These are phyloP conservation scores for Lithobates pipiens DNA, from an alignment of 2,797 vertebrate species.

Conservation along the genomic window DNA sequence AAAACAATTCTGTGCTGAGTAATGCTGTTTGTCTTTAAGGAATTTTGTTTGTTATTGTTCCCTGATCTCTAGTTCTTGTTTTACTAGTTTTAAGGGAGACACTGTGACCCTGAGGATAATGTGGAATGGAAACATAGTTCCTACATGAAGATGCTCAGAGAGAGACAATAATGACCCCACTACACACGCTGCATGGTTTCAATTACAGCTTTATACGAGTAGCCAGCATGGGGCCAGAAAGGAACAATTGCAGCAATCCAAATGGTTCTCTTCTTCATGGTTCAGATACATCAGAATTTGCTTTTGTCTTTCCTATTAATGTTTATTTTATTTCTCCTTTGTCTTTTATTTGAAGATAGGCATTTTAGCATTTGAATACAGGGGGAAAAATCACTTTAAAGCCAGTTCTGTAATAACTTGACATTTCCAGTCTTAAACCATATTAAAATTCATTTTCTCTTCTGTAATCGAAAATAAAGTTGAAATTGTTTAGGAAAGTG, in stretches of 20 bases:
- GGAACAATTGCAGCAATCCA: slow-evolving; percentile 66
- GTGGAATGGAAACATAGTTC: slow-evolving; percentile 66
- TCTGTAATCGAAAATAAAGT: slow-evolving; percentile 60
- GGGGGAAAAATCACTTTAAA: slow-evolving; percentile 58
- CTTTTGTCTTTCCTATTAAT: slow-evolving; percentile 66
- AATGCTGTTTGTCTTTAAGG: slow-evolving; percentile 60
- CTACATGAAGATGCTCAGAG: slow-evolving; percentile 64
- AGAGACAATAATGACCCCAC: slow-evolving; percentile 69
- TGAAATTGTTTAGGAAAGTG: slow-evolving; percentile 61
- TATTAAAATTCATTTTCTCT: slow-evolving; percentile 62
- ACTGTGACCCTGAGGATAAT: slow-evolving; percentile 68
- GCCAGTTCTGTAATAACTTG: slow-evolving; percentile 48
- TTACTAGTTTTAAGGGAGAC: slow-evolving; percentile 62
- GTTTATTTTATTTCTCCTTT: slow-evolving; percentile 66
- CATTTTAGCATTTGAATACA: slow-evolving; percentile 64
- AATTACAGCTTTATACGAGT: slow-evolving; percentile 73
- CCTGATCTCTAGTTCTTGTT: slow-evolving; percentile 22
- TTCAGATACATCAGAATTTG: slow-evolving; percentile 67
- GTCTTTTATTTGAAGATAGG: slow-evolving; percentile 61
- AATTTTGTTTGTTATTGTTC: slow-evolving; percentile 48
- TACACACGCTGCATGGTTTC: slow-evolving; percentile 72
- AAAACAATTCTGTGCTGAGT: slow-evolving; percentile 14
- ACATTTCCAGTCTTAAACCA: slow-evolving; percentile 51
- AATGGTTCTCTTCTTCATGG: slow-evolving; percentile 69
- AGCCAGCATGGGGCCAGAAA: slow-evolving; percentile 73